phyloP scores from a whole-genome alignment of 1,140 invertebrate genomes.

The Leptestheria dahalacensis region DNA sequence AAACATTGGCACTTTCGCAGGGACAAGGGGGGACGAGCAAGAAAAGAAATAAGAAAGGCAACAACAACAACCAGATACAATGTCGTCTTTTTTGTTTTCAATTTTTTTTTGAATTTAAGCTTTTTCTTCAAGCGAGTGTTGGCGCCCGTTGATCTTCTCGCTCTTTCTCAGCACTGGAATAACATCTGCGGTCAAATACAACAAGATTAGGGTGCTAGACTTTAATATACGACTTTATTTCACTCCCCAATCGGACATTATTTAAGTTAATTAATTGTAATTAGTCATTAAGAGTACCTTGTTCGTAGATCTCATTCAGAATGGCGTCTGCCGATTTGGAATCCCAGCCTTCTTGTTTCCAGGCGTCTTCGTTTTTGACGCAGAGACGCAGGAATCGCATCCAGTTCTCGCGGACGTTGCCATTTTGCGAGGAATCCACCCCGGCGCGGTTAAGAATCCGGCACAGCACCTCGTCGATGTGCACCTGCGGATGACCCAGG shows the following conservation, averaged over 20 bases:
- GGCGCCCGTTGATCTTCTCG: conserved; percentile 1
- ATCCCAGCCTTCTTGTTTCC: conserved; percentile 8
- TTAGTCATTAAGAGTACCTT: no score
- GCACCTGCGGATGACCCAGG: conserved; percentile 2
- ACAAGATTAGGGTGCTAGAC: neutral
- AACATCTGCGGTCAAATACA: conserved; percentile 1
- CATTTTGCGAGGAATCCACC: neutral
- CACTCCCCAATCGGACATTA: no score
- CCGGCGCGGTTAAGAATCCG: neutral
- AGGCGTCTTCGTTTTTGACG: conserved; percentile 12
- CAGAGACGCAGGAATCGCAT: conserved; percentile 4
- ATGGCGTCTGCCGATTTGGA: conserved; percentile 5
- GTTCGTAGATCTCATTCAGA: conserved; percentile 5
- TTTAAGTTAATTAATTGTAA: no score
- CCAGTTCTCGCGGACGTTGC: conserved; percentile 1
- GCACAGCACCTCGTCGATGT: neutral
- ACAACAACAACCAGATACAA: no score
- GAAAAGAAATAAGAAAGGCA: no score
- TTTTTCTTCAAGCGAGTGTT: neutral
- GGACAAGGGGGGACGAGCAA: no score
- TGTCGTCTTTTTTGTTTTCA: neutral
- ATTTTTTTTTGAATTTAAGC: neutral
- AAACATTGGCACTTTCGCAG: neutral
- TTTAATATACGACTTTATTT: no score
- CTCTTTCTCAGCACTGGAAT: conserved; percentile 1